A percentile compares a stretch with the other conserved stretches of the same genome.
phyloP scores from a whole-genome alignment of 2,113 vertebrate genomes.

The Paracanthobrama guichenoti region DNA sequence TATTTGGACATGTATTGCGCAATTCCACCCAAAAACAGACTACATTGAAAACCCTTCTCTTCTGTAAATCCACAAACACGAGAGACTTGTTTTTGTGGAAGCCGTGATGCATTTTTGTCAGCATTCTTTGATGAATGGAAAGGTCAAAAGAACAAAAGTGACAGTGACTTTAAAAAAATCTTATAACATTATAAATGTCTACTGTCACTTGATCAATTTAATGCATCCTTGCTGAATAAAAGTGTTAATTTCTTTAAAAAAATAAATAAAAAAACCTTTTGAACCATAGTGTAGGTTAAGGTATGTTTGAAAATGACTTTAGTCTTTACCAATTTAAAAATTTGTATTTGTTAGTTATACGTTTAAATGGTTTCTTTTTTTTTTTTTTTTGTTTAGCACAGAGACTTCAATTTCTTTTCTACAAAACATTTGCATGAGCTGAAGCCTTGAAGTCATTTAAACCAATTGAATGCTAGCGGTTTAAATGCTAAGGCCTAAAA shows the following conservation, averaged over 20 bases:
- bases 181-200: not conserved
- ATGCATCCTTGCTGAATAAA: not conserved
- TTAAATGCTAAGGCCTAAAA: not conserved
- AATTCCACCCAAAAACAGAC: not conserved
- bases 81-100: not conserved
- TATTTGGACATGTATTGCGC: not conserved
- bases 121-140: not conserved
- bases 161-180: too few species aligned
- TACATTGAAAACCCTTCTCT: not conserved
- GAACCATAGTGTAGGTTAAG: too few species aligned
- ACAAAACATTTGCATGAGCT: not conserved
- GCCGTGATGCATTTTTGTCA: not conserved
- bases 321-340: not conserved
- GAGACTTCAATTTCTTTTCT: not conserved
- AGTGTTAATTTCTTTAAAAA: not conserved
- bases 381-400: not conserved
- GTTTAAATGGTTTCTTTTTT: not conserved
- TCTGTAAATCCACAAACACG: not conserved
- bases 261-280: too few species aligned
- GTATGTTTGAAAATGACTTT: not conserved
- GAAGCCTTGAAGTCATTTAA: not conserved
- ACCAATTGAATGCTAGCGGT: not conserved
- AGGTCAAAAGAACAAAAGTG: too few species aligned
- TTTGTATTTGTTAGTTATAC: slow-evolving; percentile 3
- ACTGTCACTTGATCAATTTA: not conserved